Evolutionary conservation across 1,140 invertebrate species (phyloP).

Genomic region (Drosophila setifemur): DNA sequence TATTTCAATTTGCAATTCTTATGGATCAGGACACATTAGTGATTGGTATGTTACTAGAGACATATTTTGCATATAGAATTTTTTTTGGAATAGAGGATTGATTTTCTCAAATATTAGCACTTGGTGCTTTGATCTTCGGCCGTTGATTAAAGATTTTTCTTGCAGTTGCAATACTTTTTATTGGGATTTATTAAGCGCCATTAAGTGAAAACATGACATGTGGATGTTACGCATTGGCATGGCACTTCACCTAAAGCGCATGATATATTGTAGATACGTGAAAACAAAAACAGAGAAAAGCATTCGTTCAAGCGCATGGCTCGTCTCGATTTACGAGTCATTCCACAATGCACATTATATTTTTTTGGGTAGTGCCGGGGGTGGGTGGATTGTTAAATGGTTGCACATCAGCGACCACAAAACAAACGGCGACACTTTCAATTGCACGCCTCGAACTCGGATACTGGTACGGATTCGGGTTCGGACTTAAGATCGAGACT

Average conservation of each 20-base stretch:
- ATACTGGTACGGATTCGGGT: slow-evolving; percentile 3
- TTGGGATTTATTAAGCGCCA: neutral
- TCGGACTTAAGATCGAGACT: slow-evolving; percentile 3
- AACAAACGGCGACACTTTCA: slow-evolving; percentile 67
- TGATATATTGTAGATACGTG: slow-evolving; percentile 36
- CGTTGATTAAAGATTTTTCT: no score
- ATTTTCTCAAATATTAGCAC: no score
- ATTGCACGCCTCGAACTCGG: slow-evolving; percentile 57
- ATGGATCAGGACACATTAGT: no score
- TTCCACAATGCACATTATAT: no score
- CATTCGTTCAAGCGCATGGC: slow-evolving; percentile 36
- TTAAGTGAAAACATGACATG: slow-evolving; percentile 34
- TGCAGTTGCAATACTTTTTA: neutral
- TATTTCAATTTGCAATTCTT: no score
- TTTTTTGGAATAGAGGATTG: no score
- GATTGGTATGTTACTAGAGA: no score
- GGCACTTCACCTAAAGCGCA: slow-evolving; percentile 21
- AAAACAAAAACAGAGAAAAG: slow-evolving; percentile 31
- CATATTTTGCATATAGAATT: no score
- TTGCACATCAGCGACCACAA: slow-evolving; percentile 61
- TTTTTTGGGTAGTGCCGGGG: neutral
- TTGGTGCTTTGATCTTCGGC: no score
- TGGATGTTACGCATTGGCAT: slow-evolving; percentile 2
- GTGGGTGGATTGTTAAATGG: slow-evolving; percentile 38
- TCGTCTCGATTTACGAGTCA: slow-evolving; percentile 47